Base-by-base conservation (phyloP, 2,888 invertebrate species). In the Chrysotoxum bicinctum region DNA sequence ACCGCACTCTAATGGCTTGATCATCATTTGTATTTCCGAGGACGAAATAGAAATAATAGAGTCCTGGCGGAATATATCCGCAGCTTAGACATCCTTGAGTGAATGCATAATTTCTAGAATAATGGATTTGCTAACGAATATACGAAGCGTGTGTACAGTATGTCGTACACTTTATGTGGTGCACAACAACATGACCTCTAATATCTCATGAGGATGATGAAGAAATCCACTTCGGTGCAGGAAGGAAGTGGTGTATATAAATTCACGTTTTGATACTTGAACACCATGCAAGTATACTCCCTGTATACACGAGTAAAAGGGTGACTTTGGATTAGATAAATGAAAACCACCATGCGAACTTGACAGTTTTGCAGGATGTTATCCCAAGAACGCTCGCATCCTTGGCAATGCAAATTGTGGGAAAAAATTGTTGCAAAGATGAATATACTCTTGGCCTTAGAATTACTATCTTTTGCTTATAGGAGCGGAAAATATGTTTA, bases 301-400 rank as follows among this genome's bases (percentile, higher is more conserved):
- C 14, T 56, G 14, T 16, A 19, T 52, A 14, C 14, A 26, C 7
- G 5, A 26, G 5, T 26, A 50, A 73, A 73, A 60, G 73, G 75
- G 43, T 48, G 54, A n/a, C 37, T 74, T 26, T n/a, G 79, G 84
- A 75, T 84, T 80, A 76, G 66, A 75, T 84, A 79, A 79, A 72
- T 70, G 79, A 79, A 75, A 75, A 75, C 58, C 70, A 70, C 75
- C 84, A 79, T 74, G 84, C 80, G 79, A 84, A 84, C 84, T 79
- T 84, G 84, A 79, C 79, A 79, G 68, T 79, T 75, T 84, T 58
- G 21, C 64, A 35, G 43, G 45, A 43, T 40, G 45, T 64, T 32
- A 64, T 64, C 12, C 43, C 16, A 5, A 16, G 32, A 30, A 21
- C 43, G 43, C 69, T 75, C 52, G n/a, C n/a, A 84, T 84, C 84